phyloP scores from a whole-genome alignment of 1,140 invertebrate species.

The Trichomalopsis sarcophagae region DNA sequence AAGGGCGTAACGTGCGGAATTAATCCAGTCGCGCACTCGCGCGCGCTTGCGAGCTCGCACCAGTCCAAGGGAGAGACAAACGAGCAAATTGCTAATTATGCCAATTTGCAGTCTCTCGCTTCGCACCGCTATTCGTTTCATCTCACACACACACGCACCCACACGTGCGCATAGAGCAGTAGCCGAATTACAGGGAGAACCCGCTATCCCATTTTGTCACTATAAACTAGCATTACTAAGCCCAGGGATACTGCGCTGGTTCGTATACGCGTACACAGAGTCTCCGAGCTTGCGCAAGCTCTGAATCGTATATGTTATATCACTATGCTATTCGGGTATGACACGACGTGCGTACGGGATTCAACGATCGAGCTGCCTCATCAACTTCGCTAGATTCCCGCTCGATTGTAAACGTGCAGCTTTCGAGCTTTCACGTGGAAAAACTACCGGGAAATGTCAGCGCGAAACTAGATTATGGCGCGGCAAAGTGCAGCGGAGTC shows the following conservation, averaged over 20 bases:
- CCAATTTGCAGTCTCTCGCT: conserved; percentile 45
- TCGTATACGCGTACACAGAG: not conserved
- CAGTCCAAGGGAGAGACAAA: conserved; percentile 39
- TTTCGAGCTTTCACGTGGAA: no score
- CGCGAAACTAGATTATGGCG: no score
- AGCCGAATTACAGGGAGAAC: not conserved
- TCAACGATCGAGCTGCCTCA: no score
- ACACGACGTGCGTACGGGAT: no score
- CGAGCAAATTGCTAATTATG: conserved; percentile 56
- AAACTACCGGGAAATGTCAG: no score
- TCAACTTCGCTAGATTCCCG: no score
- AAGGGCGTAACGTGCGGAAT: not conserved
- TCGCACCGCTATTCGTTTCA: not conserved
- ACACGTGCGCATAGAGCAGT: no score
- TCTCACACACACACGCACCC: not conserved
- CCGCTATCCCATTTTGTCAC: conserved; percentile 29
- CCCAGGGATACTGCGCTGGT: not conserved
- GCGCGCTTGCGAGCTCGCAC: not conserved
- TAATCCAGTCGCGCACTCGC: not conserved
- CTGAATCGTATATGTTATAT: no score
- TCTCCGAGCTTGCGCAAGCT: no score
- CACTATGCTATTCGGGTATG: no score
- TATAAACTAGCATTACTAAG: conserved; percentile 20
- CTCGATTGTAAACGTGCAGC: no score
- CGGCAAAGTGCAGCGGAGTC: no score